These are phyloP conservation scores for Galerucella nymphaeae DNA, from an alignment of 2,888 invertebrate species.

Conservation along the genomic window DNA sequence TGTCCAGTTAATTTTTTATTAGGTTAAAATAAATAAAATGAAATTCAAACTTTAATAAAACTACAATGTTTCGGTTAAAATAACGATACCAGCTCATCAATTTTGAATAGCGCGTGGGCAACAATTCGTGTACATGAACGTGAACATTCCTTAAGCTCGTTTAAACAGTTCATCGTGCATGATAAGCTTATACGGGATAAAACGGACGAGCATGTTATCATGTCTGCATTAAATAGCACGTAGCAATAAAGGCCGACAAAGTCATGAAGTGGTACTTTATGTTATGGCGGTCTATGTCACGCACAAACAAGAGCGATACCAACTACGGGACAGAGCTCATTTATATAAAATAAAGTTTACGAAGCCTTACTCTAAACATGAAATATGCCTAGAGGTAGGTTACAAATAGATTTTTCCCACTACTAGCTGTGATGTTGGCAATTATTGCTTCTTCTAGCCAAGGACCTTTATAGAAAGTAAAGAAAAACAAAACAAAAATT, in stretches of 20 bases:
- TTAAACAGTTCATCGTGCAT: constrained; percentile 1
- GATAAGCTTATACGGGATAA: not conserved
- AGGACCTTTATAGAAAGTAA: too few relatives aligned
- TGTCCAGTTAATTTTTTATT: not conserved
- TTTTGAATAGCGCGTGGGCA: not conserved
- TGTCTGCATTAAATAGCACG: constrained; percentile 6
- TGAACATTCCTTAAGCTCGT: not conserved
- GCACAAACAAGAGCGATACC: not conserved
- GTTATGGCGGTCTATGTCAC: not conserved
- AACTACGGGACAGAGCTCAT: not conserved
- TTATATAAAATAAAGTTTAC: not conserved
- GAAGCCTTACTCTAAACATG: not conserved
- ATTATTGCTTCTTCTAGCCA: too few relatives aligned
- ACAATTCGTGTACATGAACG: not conserved
- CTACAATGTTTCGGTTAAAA: not conserved
- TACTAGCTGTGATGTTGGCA: too few relatives aligned
- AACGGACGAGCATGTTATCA: not conserved
- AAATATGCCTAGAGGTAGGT: too few relatives aligned
- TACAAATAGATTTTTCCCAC: too few relatives aligned
- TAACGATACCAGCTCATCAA: not conserved
- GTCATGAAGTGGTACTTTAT: constrained; percentile 5
- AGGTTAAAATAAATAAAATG: too few relatives aligned
- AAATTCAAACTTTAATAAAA: not conserved
- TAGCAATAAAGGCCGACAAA: not conserved
- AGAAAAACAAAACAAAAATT: too few relatives aligned